Evolutionary conservation across 2,797 vertebrate genomes (phyloP), one percentile per base, ranked within the genome.

Genomic region (Acrossocheilus wenchowensis): DNA sequence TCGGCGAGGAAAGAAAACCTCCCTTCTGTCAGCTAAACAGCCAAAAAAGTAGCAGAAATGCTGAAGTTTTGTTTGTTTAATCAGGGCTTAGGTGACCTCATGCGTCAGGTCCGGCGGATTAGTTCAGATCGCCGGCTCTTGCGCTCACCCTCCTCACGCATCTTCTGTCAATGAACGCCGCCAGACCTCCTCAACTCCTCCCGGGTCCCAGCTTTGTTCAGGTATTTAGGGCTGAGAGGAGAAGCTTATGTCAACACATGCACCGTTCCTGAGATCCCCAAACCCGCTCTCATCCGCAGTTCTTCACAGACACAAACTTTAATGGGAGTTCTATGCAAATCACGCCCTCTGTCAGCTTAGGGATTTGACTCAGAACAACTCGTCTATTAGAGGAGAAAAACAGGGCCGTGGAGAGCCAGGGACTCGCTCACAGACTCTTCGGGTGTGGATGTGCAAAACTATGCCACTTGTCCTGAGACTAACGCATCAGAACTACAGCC

Each of bases 21-120:
- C 26, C 15, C 45, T 48, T 57, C 60, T 77, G 62, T 78, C 85
- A 89, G 72, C 81, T 30, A 41, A 81, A 81, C 36, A 72, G 68
- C 41, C 34, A 30, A 83, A 60, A 30, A 83, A 68, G 62, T 79
- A 12, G 23, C 60, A 64, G 80, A 87, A 86, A 60, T 72, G 71
- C 84, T 83, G 64, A 89, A 74, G 30, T 89, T 92, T 60, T 72
- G 64, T 86, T 72, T 86, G 83, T 72, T 87, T 73, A 57, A 78
- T 83, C 75, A 66, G 36, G 75, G 85, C 79, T 90, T 88, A 89
- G 36, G 64, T 92, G 93, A 92, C 91, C 93, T 91, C 88, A 92
- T 91, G 92, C 92, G 54, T 84, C 84, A 90, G 88, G 90, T 91
- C 91, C 23, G 2, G 57, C 54, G 90, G 91, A 91, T 93, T 92